Base-by-base conservation (phyloP, 2,113 vertebrate species). In the Sander lucioperca region DNA sequence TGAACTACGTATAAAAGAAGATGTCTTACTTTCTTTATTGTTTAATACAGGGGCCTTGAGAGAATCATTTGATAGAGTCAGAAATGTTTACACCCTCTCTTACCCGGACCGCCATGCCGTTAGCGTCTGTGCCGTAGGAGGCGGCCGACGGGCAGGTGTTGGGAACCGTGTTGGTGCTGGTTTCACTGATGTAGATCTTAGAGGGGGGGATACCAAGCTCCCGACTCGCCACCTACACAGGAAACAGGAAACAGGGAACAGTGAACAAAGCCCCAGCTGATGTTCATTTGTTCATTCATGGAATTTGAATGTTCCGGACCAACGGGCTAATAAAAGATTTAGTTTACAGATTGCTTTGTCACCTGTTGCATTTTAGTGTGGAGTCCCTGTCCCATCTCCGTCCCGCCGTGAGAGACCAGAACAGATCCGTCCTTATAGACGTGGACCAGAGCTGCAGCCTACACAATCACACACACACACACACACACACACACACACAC, bases 91-190 rank as follows among this genome's bases (percentile, higher is more conserved):
- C 39, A 39, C 39, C 39, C 39, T 39, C 2, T 43, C 39, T 43
- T 2, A 43, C 97, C 96, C 97, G 96, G 71, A 98, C 95, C 0
- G 97, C 97, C 95, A 96, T 96, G 83, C 97, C 97, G 2, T 97
- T 98, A 89, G 96, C 94, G 10, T 98, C 97, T 0, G 97, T 96
- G 1, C 97, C 96, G 3, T 95, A 87, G 75, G 97, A 99, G 0
- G 95, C 97, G 0, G 73, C 96, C 0, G 97, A 96, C 0, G 95
- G 94, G 18, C 91, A 88, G 0, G 96, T 95, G 85, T 99, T 98
- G 18, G 98, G 97, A 18, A 98, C 95, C 0, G 90, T 94, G 59
- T 83, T 88, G 19, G 97, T 98, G 92, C 95, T 96, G 0, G 96
- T 98, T 86, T 97, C 97, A 67, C 94, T 95, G 85, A 98, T 94